Base-by-base conservation (phyloP, 1,140 invertebrate genomes). In the Drosophila neocordata region DNA sequence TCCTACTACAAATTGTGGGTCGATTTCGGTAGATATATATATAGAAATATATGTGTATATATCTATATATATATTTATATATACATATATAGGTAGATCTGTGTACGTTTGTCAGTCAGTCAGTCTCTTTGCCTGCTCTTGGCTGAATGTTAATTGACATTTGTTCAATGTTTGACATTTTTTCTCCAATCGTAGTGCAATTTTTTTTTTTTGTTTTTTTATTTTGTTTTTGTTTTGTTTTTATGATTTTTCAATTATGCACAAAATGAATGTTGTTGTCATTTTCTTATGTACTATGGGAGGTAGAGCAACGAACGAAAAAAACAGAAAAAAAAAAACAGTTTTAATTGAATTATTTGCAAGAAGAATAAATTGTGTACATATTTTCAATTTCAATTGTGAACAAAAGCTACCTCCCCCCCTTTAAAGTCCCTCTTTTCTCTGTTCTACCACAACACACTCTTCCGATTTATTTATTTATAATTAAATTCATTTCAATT, bases 121-220 rank as follows among this genome's bases (percentile, higher is more conserved):
- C 2, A 3, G 22, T 22, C 48, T 60, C 51, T 51, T 62, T 76
- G 69, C 63, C 44, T 53, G 38, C 65, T 56, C 64, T 69, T 64
- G 56, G 61, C 73, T 61, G 64, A 83, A 77, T 83, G 71, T 79
- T 77, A 88, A 88, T 87, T 88, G 75, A 87, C 83, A 73, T 88
- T 79, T 80, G 66, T 68, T 66, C 69, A 71, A 70, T 72, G 71
- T 84, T 82, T 85, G 80, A 63, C 37, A 77, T 77, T 81, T 71
- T 79, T 73, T 48, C 63, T 76, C 41, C 11, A 57, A 34, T 22
- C 59, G 60, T 79, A 79, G 58, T 62, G 65, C 44, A 58, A 74
- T 64, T 58, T 41, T 63, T 59, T 78, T 60, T 61, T 79, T 15
- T 12, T 55, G 1, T 13, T 55, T 11, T 51, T 67, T 3, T 56